Evolutionary conservation across 2,797 vertebrate genomes (phyloP), one percentile per base, ranked within the genome.

Genomic region (Argentina silus): DNA sequence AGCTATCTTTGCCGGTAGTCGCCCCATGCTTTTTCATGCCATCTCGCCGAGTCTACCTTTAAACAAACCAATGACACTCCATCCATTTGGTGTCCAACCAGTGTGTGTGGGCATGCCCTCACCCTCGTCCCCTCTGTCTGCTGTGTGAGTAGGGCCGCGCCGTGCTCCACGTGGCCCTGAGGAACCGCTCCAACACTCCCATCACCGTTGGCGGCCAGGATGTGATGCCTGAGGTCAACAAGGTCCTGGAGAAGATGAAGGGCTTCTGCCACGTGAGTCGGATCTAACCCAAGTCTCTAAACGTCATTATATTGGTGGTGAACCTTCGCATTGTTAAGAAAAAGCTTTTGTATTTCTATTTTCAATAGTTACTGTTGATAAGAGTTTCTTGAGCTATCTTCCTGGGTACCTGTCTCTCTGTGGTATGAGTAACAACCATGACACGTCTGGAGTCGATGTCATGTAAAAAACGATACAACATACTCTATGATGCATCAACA

Each of bases 221-320:
- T 47, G 97, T 99, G 72, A 96, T 97, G 93, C 95, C 96, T 0
- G 97, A 98, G 69, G 95, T 99, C 48, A 99, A 97, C 91, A 92
- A 88, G 1, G 97, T 98, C 42, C 87, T 99, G 90, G 95, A 96
- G 55, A 98, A 98, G 89, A 99, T 99, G 95, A 98, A 98, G 81
- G 83, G 74, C 8, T 99, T 99, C 91, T 97, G 96, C 76, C 94
- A 97, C 75, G 97, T 98, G 88, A 68, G 89, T 78, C 53, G 43
- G 50, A 17, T n/a, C 7, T 23, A 17, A 50, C 47, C 11, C 45
- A 17, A 17, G n/a, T n/a, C 9, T 59, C 56, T 60, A 4, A 60
- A 11, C 23, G 9, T 60, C 23, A 5, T 27, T 36, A 36, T 36
- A 36, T 36, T 36, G 27, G 27, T 4, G 4, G 47, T 8, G 12